These are phyloP conservation scores for Drosophila biarmipes DNA, from an alignment of 1,140 invertebrate genomes.

Conservation along the genomic window DNA sequence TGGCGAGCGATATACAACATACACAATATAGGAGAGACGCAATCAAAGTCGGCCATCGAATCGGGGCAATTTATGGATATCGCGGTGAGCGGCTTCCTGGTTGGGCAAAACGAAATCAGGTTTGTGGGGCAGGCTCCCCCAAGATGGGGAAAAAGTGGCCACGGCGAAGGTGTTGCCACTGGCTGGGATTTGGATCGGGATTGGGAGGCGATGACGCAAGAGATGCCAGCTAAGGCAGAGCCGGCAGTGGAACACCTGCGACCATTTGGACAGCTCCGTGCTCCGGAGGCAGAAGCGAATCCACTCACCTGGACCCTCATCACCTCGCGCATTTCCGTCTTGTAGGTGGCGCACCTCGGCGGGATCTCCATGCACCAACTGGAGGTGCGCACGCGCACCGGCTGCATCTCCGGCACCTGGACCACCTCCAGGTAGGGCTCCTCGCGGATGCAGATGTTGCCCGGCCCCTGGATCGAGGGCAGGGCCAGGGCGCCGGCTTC, in stretches of 20 bases:
- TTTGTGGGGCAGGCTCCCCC: conserved; percentile 65
- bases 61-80: conserved; percentile 53
- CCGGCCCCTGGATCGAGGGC: conserved; percentile 55
- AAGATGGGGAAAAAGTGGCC: conserved; percentile 43
- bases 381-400: conserved; percentile 87
- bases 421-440: conserved; percentile 85
- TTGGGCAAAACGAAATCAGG: conserved; percentile 70
- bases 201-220: conserved; percentile 51
- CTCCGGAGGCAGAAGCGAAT: conserved; percentile 15
- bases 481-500: conserved; percentile 35
- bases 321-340: conserved; percentile 87
- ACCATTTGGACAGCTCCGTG: conserved; percentile 18
- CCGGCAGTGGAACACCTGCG: conserved; percentile 63
- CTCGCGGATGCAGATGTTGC: conserved; percentile 76
- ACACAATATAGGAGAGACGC: conserved; percentile 48
- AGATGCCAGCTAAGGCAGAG: conserved; percentile 60
- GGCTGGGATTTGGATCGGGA: neutral
- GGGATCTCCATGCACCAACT: conserved; percentile 90
- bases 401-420: conserved; percentile 86
- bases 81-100: conserved; percentile 60
- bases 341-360: conserved; percentile 88
- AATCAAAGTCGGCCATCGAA: conserved; percentile 58
- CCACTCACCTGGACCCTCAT: conserved; percentile 85
- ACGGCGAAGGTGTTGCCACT: conserved; percentile 69
- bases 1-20: conserved; percentile 45